phyloP scores from a whole-genome alignment of 2,797 vertebrate genomes.

The Pseudomugil gertrudae region DNA sequence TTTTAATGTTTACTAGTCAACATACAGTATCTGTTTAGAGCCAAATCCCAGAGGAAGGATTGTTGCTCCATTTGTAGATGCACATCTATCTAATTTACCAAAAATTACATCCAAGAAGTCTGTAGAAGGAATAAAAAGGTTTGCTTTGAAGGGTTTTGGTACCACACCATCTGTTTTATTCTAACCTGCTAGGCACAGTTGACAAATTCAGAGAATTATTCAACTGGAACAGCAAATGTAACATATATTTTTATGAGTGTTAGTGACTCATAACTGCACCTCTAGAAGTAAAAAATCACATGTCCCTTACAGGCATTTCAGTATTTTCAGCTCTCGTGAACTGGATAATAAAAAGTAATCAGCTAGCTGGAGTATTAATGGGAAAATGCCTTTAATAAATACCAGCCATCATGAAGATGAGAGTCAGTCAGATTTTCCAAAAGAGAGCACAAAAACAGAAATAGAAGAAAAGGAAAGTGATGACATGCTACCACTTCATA shows the following conservation, averaged over 20 bases:
- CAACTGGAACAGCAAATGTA: slow-evolving; percentile 1
- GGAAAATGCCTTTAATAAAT: slow-evolving; percentile 52
- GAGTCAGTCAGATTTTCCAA: slow-evolving; percentile 42
- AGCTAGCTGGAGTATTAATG: slow-evolving; percentile 36
- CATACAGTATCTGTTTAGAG: no score
- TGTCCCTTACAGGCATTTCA: slow-evolving; percentile 37
- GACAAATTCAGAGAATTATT: slow-evolving; percentile 13
- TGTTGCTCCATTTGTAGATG: not conserved
- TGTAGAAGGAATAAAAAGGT: not conserved
- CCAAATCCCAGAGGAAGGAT: not conserved
- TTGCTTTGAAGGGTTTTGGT: not conserved
- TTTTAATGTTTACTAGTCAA: not conserved
- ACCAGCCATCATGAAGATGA: slow-evolving; percentile 41
- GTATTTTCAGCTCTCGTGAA: slow-evolving; percentile 44
- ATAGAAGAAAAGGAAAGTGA: slow-evolving; percentile 24
- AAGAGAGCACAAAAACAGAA: slow-evolving; percentile 24
- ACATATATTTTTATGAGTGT: slow-evolving; percentile 16
- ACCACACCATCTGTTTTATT: not conserved
- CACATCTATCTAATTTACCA: not conserved
- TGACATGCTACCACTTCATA: slow-evolving; percentile 51
- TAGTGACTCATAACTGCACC: slow-evolving; percentile 38
- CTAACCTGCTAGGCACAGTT: not conserved
- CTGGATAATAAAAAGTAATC: slow-evolving; percentile 51
- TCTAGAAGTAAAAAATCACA: slow-evolving; percentile 34
- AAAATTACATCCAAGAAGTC: not conserved